phyloP scores from a whole-genome alignment of 2,113 vertebrate genomes.

The Indri indri region DNA sequence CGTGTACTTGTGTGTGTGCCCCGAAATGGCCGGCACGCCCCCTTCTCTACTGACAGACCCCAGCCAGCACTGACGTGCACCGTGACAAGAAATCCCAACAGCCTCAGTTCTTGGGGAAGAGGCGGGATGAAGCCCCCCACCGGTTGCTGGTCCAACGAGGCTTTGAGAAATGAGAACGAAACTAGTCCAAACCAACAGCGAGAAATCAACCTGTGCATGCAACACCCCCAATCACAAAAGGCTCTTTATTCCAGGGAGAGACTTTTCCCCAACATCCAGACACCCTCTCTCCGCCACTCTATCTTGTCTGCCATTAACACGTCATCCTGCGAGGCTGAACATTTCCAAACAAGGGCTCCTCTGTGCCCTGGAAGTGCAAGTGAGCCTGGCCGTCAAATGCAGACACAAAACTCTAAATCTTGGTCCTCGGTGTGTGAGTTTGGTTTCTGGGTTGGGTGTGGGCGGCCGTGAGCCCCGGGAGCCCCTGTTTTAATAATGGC shows the following conservation, averaged over 20 bases:
- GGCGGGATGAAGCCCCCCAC: too few relatives aligned
- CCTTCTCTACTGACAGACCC: background rate
- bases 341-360: background rate
- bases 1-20: accelerated
- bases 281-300: accelerated
- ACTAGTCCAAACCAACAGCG: background rate
- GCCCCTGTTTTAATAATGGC: accelerated
- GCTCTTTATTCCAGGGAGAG: too few relatives aligned
- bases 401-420: background rate
- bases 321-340: background rate
- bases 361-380: too few relatives aligned
- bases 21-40: accelerated
- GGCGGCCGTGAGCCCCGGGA: accelerated
- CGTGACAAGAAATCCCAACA: accelerated
- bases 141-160: accelerated
- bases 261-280: too few relatives aligned
- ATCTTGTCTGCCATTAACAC: too few relatives aligned
- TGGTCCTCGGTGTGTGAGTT: too few relatives aligned
- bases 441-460: background rate
- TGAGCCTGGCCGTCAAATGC: background rate
- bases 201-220: background rate
- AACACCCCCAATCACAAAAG: too few relatives aligned
- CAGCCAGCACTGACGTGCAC: background rate
- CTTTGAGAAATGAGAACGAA: background rate
- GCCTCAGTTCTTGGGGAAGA: background rate